A percentile compares a stretch with the other conserved stretches of the same genome.
These are phyloP conservation scores for Hydrozoanthus tunicans DNA, from an alignment of 64 coral and sea anemone genomes.

Conservation along the genomic window DNA sequence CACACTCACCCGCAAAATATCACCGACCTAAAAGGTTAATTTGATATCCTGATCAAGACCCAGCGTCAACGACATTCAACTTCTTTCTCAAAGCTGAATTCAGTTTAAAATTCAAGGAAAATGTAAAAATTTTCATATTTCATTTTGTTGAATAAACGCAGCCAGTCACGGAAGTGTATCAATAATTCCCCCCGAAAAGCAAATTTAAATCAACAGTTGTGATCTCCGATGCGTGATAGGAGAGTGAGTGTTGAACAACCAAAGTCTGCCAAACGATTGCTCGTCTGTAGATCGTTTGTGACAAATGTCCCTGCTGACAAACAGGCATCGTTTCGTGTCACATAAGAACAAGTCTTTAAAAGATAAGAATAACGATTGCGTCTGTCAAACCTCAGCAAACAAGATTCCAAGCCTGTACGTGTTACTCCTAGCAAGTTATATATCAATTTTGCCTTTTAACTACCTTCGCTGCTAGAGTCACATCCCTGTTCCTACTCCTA, in stretches of 20 bases:
- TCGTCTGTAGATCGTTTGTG: neutral
- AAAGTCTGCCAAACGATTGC: neutral
- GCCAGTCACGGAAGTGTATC: neutral
- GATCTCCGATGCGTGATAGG: neutral
- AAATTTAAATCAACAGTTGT: neutral
- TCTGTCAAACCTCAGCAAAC: slow-evolving; percentile 1
- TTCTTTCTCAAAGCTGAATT: too few species aligned
- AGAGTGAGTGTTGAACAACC: neutral
- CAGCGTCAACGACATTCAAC: too few species aligned
- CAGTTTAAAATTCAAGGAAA: neutral
- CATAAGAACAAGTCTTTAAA: neutral
- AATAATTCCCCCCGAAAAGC: neutral
- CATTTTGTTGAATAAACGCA: neutral
- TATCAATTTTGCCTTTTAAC: neutral
- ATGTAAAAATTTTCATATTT: slow-evolving; percentile 37
- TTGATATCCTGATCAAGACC: neutral
- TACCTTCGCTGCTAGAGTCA: too few species aligned
- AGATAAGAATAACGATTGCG: slow-evolving; percentile 4
- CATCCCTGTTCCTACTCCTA: neutral
- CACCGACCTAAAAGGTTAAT: neutral
- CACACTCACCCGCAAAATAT: neutral
- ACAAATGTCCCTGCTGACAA: neutral
- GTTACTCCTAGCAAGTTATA: neutral
- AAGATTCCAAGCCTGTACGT: neutral
- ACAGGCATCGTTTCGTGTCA: neutral